Evolutionary conservation across 2,888 invertebrate genomes (phyloP).

Genomic region (Macaria notata): DNA sequence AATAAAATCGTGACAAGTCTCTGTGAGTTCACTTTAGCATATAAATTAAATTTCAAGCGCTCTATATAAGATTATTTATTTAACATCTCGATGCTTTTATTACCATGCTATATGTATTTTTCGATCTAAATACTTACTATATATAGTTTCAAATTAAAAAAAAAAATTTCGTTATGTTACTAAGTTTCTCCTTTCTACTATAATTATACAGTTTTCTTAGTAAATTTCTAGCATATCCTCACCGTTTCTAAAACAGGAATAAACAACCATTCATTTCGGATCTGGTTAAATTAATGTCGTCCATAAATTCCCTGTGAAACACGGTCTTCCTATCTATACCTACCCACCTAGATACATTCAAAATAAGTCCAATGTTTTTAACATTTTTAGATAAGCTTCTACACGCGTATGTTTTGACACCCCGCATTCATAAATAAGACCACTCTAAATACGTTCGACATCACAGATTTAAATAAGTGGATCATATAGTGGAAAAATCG

Average conservation of each 20-base stretch:
- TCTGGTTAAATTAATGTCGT: constrained; percentile 3
- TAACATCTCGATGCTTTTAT: too few species aligned
- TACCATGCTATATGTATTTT: too few species aligned
- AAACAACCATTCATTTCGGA: neutral
- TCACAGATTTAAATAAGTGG: constrained; percentile 18
- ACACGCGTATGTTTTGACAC: constrained; percentile 21
- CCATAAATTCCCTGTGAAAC: constrained; percentile 7
- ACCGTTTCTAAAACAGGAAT: neutral
- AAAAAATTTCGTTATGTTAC: too few species aligned
- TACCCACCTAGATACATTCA: constrained; percentile 9
- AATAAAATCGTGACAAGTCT: too few species aligned
- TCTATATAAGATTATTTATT: too few species aligned
- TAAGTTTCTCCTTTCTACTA: too few species aligned
- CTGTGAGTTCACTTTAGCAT: too few species aligned
- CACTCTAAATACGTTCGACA: constrained; percentile 11
- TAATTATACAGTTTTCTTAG: too few species aligned
- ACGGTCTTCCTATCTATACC: constrained; percentile 7
- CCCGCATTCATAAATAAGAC: constrained; percentile 19
- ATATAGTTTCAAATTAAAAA: too few species aligned
- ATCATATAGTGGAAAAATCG: constrained; percentile 10
- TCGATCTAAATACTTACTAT: too few species aligned
- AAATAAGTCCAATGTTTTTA: constrained; percentile 15
- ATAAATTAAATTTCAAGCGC: too few species aligned
- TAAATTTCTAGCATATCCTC: too few species aligned
- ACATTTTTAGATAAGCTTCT: constrained; percentile 21